A percentile compares a stretch with the other conserved stretches of the same genome.
phyloP scores from a whole-genome alignment of 2,888 invertebrate species.

The Lycaena phlaeas region DNA sequence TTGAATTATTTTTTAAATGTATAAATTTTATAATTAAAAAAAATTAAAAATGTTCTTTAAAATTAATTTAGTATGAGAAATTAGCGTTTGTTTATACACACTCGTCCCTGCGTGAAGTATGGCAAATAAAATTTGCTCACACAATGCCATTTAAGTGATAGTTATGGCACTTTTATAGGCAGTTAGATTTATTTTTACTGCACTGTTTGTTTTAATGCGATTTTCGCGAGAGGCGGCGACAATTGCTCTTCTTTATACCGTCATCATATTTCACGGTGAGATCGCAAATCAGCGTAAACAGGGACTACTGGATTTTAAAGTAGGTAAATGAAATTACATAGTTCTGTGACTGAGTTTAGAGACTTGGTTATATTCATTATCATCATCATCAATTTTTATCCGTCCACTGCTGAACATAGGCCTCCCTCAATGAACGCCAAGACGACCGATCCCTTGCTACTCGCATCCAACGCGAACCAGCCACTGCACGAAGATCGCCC shows the following conservation, averaged over 20 bases:
- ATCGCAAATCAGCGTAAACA: conserved; percentile 13
- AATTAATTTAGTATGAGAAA: not conserved
- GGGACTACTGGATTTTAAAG: not conserved
- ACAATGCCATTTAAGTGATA: conserved; percentile 70
- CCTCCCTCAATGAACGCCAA: too few species aligned
- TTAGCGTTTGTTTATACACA: not conserved
- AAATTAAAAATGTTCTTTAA: not conserved
- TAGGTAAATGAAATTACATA: too few species aligned
- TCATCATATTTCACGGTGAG: conserved; percentile 30
- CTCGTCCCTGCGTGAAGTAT: conserved; percentile 33
- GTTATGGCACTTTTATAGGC: conserved; percentile 72
- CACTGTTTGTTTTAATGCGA: conserved; percentile 70
- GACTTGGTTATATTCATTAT: too few species aligned
- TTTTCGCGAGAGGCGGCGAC: conserved; percentile 60
- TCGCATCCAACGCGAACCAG: too few species aligned
- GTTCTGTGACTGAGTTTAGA: too few species aligned
- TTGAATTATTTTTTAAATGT: not conserved
- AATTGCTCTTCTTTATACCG: conserved; percentile 46
- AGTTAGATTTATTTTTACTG: conserved; percentile 73
- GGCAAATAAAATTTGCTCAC: conserved; percentile 48
- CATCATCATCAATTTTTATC: too few species aligned
- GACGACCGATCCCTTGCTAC: too few species aligned
- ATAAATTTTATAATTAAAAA: not conserved
- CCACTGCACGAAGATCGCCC: too few species aligned
- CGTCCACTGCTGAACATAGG: too few species aligned